Conservation (phyloP, 53 echinoderm and acorn worm genomes). For the Glandiceps talaboti region DNA sequence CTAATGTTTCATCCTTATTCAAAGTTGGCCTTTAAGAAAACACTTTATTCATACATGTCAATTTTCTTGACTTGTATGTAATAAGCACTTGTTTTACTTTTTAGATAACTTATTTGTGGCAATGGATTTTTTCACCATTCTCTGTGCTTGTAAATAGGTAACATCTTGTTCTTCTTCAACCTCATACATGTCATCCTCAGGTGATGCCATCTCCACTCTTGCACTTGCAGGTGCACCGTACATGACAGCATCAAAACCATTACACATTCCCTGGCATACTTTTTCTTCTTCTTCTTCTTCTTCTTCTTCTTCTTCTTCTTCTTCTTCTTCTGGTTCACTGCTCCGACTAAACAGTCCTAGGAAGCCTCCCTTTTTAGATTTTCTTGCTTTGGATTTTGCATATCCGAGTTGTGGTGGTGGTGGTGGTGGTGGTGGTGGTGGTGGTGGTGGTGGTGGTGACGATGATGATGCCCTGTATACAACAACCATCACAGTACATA, state of each 20-base stretch:
- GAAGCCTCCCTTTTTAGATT: background rate
- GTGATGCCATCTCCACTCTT: background rate
- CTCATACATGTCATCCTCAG: background rate
- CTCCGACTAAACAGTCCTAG: background rate
- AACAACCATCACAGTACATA: no score
- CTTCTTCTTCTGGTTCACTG: background rate
- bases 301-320: background rate
- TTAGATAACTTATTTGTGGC: background rate
- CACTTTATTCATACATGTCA: no score
- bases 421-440: no score
- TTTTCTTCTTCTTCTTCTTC: background rate
- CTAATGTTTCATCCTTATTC: no score
- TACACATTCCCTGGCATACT: background rate
- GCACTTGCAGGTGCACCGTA: no score
- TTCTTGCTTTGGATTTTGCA: background rate
- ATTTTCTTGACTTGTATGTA: no score
- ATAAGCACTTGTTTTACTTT: no score
- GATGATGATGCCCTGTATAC: no score
- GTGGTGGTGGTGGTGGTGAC: no score
- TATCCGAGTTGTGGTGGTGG: no score
- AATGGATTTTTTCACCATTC: background rate
- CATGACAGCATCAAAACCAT: background rate
- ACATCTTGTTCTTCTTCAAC: background rate
- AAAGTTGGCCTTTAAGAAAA: no score
- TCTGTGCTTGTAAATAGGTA: background rate